phyloP scores from a whole-genome alignment of 2,888 invertebrate species.

The Rotaria magnacalcarata region DNA sequence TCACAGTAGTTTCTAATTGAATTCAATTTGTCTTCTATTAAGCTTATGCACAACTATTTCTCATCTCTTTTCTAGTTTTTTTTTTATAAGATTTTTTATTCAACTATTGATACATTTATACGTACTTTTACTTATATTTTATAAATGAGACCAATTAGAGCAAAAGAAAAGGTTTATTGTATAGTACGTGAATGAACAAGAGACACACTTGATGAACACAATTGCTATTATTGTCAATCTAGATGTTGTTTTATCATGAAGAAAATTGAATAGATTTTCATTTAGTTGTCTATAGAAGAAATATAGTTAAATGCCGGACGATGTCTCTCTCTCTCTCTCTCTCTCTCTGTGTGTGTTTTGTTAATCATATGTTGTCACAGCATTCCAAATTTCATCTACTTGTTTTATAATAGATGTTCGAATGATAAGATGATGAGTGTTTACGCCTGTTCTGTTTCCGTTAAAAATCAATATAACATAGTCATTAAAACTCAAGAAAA shows the following conservation, averaged over 20 bases:
- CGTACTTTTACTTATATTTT: not conserved
- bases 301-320: not conserved
- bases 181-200: not conserved
- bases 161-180: conserved; percentile 12
- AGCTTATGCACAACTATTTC: conserved; percentile 21
- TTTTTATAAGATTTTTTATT: not conserved
- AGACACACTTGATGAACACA: not conserved
- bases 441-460: not conserved
- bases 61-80: not conserved
- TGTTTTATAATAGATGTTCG: not conserved
- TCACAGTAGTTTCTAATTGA: conserved; percentile 19
- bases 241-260: not conserved
- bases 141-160: conserved; percentile 16
- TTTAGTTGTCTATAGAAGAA: not conserved
- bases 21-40: conserved; percentile 31
- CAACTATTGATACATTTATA: not conserved
- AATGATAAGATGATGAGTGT: not conserved
- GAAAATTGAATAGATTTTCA: not conserved
- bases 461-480: not conserved
- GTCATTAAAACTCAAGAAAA: not conserved
- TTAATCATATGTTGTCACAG: not conserved
- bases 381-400: not conserved
- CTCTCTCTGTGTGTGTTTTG: not conserved
- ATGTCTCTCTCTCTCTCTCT: not conserved
- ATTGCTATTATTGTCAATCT: not conserved